Evolutionary conservation across 2,113 vertebrate species (phyloP), one percentile per base, ranked within the genome.

Genomic region (Atherinomorus stipes): DNA sequence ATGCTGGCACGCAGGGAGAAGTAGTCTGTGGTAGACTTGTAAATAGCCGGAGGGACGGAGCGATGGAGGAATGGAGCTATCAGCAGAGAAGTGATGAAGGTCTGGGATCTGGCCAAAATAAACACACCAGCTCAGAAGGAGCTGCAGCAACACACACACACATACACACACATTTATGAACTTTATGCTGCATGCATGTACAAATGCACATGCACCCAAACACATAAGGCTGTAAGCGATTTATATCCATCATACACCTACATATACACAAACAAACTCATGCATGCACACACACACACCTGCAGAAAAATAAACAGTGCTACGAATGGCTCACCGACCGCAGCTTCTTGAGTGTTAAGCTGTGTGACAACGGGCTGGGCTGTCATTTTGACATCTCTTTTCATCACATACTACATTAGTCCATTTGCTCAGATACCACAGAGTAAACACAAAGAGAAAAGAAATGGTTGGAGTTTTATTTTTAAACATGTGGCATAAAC

Each of bases 81-180:
- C 91, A 91, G 90, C 90, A 70, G 88, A 93, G 91, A 88, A 93
- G 91, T 89, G 91, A 94, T 93, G 92, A 94, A 91, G 89, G 88
- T 83, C 88, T 93, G 93, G 86, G 80, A 77, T 59, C 52, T 10
- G 65, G 91, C 93, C 93, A 94, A 95, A 65, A 90, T 92, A 94
- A 94, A 94, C 93, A 93, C 38, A 64, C 80, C 71, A 71, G 86
- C 74, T 88, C 72, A 75, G 86, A 87, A 90, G 85, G 88, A 90
- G 87, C 85, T 85, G 73, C 59, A 70, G 57, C 64, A 54, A n/a
- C 50, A 70, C n/a, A 62, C 53, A 66, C 45, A 71, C 67, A 44
- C 15, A 58, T 9, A 45, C 51, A 65, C 61, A 73, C 25, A 63
- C 47, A 38, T 18, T 28, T 66, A 58, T 57, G 65, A 66, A 66